Evolutionary conservation across 2,797 vertebrate genomes (phyloP), one percentile per base, ranked within the genome.

Genomic region (Myotis daubentonii): DNA sequence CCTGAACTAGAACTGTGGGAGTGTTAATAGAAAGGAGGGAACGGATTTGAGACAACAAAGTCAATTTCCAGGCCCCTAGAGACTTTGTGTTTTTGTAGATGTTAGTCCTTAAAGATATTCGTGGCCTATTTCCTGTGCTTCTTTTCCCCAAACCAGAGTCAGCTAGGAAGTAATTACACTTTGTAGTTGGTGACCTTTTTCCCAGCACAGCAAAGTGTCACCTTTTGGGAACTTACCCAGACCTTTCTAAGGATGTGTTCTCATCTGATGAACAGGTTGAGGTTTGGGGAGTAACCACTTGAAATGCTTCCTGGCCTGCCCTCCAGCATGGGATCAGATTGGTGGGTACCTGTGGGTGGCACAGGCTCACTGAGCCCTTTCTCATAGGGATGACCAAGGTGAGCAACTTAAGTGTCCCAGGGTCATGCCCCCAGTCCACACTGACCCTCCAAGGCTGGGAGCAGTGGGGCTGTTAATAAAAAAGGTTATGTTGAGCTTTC

Each of bases 101-200:
- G 80, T 83, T 60, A 71, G 41, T 66, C 78, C 86, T 93, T 88
- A 92, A 74, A 78, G 62, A 62, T 91, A 71, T 72, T 68, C 36
- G 9, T 70, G 25, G 82, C 41, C 51, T 86, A 4, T 88, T 95
- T 90, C 70, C 84, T 75, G 6, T 78, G 55, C 57, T 66, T 74
- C 30, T 57, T 36, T 94, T 83, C 66, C 36, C 38, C 11, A 76
- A 33, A 20, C 53, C 70, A 83, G 71, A 51, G 49, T 92, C 53
- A 76, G n/a, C 10, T 30, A 62, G 85, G 30, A 94, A 87, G 74
- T 87, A 66, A 47, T 89, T 78, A 89, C 3, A 38, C n/a, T 90
- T 85, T 51, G n/a, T 78, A 95, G 85, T 90, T 84, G 89, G n/a
- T n/a, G 7, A 53, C 70, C 66, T 81, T 78, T 85, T 85, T 94